Base-by-base conservation (phyloP, 2,888 invertebrate genomes). In the Ischnura elegans region DNA sequence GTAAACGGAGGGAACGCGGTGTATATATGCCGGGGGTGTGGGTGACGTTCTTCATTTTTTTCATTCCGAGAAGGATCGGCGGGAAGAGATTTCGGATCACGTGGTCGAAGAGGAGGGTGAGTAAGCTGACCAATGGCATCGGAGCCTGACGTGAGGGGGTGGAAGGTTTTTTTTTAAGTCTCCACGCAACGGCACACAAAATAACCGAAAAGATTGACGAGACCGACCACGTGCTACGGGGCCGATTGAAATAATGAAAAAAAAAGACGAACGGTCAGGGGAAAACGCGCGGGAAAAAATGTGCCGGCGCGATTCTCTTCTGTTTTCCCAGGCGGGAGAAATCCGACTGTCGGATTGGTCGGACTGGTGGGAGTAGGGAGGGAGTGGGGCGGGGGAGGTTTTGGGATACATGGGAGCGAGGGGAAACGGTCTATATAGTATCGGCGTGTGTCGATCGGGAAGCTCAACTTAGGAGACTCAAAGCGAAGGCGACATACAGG, bases 171-270 rank as follows among this genome's bases (percentile, higher is more conserved):
- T n/a, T n/a, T n/a, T 36, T 29, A 87, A 87, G 55, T 47, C 90
- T 43, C 61, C 66, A 51, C 51, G n/a, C n/a, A n/a, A 90, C 76
- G 76, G 25, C 61, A 90, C 90, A 90, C 90, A 90, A 90, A 90
- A 90, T 66, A 66, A 90, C 90, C 66, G 90, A 55, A 90, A 90
- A 61, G 90, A 90, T 61, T 90, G 90, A 90, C 87, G 87, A 87
- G 87, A 42, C 36, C 2, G 90, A 43, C 66, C 90, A 90, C 90
- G 90, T 90, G 90, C 61, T 90, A 55, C n/a, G 61, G 42, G 45
- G 36, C 86, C 86, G 45, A 86, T 86, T n/a, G 46, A 86, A 86
- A 86, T 46, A 21, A 46, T 13, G 25, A n/a, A 46, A 43, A 85
- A 85, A 85, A 85, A 42, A 85, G n/a, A 43, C 42, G 42, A 43